Percentiles rank a stretch among this genome's conserved stretches.
These are phyloP conservation scores for Hippocampus zosterae DNA, from an alignment of 2,113 vertebrate genomes.

Conservation along the genomic window DNA sequence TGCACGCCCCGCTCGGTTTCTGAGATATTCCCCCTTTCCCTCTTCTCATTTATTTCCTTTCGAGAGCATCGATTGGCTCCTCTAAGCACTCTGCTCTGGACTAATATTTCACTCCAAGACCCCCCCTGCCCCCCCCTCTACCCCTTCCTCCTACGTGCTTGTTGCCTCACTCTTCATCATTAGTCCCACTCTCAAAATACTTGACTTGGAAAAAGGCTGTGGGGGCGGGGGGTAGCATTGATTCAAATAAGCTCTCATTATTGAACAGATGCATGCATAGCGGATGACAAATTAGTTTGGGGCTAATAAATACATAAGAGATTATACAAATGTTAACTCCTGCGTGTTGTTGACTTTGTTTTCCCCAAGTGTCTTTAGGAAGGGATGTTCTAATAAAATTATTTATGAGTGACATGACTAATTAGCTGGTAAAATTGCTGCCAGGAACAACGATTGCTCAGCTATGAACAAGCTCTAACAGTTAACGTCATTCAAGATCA, in stretches of 20 bases:
- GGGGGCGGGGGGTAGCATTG: not conserved
- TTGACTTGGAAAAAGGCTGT: not conserved
- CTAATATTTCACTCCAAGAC: conserved; percentile 1
- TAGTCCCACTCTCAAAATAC: conserved; percentile 7
- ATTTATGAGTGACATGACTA: not conserved
- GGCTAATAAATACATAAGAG: not conserved
- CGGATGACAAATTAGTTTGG: not conserved
- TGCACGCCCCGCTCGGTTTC: not conserved
- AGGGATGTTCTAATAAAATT: not conserved
- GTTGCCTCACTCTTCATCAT: conserved; percentile 3
- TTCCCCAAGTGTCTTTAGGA: not conserved
- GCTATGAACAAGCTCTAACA: not conserved
- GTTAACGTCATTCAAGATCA: not conserved
- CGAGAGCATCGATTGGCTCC: conserved; percentile 8
- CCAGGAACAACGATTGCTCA: not conserved
- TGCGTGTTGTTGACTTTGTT: not conserved
- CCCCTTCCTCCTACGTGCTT: not conserved
- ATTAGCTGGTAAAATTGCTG: not conserved
- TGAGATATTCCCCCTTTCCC: not conserved
- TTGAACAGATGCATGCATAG: not conserved
- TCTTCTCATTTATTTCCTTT: conserved; percentile 7
- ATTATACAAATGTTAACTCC: not conserved
- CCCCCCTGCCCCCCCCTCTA: not conserved
- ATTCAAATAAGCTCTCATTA: not conserved
- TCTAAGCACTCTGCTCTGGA: not conserved